phyloP scores from a whole-genome alignment of 2,113 vertebrate species.

The Triplophysa rosa region DNA sequence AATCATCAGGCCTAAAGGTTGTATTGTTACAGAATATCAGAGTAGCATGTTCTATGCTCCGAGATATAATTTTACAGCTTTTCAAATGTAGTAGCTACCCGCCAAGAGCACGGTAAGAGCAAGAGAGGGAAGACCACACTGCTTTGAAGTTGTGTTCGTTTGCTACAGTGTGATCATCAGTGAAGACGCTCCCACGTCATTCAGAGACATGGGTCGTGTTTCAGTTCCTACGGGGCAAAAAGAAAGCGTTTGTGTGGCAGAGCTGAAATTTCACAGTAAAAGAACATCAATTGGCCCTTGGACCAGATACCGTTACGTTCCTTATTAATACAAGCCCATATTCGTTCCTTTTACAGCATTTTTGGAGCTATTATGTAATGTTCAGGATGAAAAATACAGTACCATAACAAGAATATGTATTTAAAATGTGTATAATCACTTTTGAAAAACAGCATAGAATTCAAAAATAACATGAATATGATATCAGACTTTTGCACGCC shows the following conservation, averaged over 20 bases:
- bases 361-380: background rate
- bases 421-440: background rate
- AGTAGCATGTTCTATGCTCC: slow-evolving; percentile 42
- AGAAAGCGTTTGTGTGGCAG: slow-evolving; percentile 59
- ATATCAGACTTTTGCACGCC: too few species aligned
- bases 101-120: slow-evolving; percentile 23
- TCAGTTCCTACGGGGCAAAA: slow-evolving; percentile 20
- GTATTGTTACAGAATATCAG: slow-evolving; percentile 30
- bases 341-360: background rate
- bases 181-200: slow-evolving; percentile 28
- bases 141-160: slow-evolving; percentile 49
- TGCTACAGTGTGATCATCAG: slow-evolving; percentile 44
- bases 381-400: background rate
- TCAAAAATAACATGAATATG: too few species aligned
- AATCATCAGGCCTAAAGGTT: slow-evolving; percentile 35
- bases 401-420: too few species aligned
- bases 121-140: slow-evolving; percentile 33
- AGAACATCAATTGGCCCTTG: background rate
- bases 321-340: background rate
- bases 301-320: background rate
- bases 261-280: slow-evolving; percentile 19
- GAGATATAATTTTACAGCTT: slow-evolving; percentile 55
- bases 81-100: slow-evolving; percentile 44
- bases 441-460: background rate
- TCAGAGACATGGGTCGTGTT: slow-evolving; percentile 37